A percentile compares a stretch with the other conserved stretches of the same genome.
These are phyloP conservation scores for Phenacoccus solenopsis DNA, from an alignment of 1,140 invertebrate species.

Conservation along the genomic window DNA sequence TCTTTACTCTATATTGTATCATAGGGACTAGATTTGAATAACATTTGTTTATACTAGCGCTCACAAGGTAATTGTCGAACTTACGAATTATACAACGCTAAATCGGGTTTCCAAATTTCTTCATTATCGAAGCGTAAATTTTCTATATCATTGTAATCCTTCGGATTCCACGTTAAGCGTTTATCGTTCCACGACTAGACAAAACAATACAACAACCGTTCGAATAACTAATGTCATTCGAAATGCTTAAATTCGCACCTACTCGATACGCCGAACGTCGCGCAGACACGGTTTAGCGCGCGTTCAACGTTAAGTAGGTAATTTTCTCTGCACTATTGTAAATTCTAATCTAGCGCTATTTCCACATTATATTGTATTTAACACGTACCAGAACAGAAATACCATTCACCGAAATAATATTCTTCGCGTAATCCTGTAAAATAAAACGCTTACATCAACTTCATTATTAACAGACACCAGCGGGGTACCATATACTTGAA, in stretches of 20 bases:
- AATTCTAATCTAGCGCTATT: too few species aligned
- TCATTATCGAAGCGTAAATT: neutral
- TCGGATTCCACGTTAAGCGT: neutral
- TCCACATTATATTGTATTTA: too few species aligned
- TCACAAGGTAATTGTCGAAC: too few species aligned
- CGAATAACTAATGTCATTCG: too few species aligned
- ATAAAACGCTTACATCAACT: neutral
- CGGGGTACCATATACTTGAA: too few species aligned
- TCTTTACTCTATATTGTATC: too few species aligned
- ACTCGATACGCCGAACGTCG: neutral
- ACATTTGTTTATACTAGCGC: too few species aligned
- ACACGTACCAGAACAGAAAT: neutral
- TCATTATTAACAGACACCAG: too few species aligned
- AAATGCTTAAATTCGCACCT: too few species aligned
- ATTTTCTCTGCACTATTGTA: neutral
- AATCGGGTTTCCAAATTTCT: neutral
- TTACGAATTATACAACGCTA: neutral
- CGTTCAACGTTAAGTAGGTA: neutral
- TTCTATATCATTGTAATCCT: neutral
- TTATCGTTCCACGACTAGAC: neutral
- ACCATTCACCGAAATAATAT: neutral
- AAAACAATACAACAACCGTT: neutral
- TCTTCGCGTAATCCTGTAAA: neutral
- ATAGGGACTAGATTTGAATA: too few species aligned
- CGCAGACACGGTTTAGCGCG: too few species aligned